Evolutionary conservation across 2,113 vertebrate genomes (phyloP).

Genomic region (Mola mola): DNA sequence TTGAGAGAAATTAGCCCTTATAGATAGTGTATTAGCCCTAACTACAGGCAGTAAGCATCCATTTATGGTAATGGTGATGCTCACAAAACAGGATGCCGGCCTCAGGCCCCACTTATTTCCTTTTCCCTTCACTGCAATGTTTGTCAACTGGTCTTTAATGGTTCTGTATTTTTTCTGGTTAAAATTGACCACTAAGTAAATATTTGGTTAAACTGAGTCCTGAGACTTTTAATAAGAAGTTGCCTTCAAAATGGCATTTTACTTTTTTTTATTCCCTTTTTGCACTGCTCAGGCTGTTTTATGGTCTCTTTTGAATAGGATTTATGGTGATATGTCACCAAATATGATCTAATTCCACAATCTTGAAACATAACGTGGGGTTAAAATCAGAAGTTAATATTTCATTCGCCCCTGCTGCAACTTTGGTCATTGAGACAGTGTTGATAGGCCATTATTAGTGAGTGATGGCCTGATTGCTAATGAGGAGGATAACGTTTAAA

Average conservation of each 20-base stretch:
- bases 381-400: constrained; percentile 79
- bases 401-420: constrained; percentile 75
- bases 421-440: constrained; percentile 74
- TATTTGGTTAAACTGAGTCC: constrained; percentile 14
- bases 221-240: constrained; percentile 23
- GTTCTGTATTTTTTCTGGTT: constrained; percentile 15
- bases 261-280: constrained; percentile 35
- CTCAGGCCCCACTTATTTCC: constrained; percentile 49
- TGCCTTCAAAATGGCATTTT: constrained; percentile 2
- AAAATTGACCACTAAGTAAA: background rate
- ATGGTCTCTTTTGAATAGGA: constrained; percentile 33
- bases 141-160: constrained; percentile 29
- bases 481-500: constrained; percentile 64
- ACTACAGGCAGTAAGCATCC: constrained; percentile 74
- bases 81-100: constrained; percentile 58
- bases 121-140: constrained; percentile 2
- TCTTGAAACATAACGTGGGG: constrained; percentile 57
- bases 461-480: constrained; percentile 80
- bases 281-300: constrained; percentile 15
- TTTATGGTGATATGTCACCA: constrained; percentile 46
- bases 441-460: constrained; percentile 81
- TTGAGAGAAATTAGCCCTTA: constrained; percentile 75
- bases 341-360: constrained; percentile 60
- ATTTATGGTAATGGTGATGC: constrained; percentile 71
- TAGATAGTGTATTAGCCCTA: constrained; percentile 75